These are phyloP conservation scores for Leptinotarsa undecemlineata DNA, from an alignment of 1,140 invertebrate species.

Conservation along the genomic window DNA sequence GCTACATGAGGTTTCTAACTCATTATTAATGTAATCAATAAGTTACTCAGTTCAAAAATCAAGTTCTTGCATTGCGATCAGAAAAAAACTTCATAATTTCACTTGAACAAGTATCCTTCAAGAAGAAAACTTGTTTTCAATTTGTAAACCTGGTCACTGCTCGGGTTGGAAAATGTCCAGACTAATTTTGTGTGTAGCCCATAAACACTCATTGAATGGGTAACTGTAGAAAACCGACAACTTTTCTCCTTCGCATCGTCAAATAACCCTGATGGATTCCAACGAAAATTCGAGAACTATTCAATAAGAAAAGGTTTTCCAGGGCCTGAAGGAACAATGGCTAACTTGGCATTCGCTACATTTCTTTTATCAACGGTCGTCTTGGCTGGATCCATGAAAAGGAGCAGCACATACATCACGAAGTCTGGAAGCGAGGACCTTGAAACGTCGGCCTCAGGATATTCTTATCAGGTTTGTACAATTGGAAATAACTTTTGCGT, in stretches of 20 bases:
- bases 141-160: too few relatives aligned
- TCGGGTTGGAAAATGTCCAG: too few relatives aligned
- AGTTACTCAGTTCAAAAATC: too few relatives aligned
- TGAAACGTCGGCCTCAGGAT: slow-evolving; percentile 12
- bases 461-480: slow-evolving; percentile 16
- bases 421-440: slow-evolving; percentile 7
- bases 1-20: too few relatives aligned
- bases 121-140: too few relatives aligned
- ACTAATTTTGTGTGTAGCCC: too few relatives aligned
- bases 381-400: slow-evolving; percentile 5
- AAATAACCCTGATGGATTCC: not conserved
- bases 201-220: not conserved
- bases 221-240: not conserved
- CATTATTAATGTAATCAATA: too few relatives aligned
- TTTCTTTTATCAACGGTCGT: not conserved
- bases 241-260: too few relatives aligned
- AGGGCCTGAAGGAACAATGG: not conserved
- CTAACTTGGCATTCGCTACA: not conserved
- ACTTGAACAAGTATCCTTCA: too few relatives aligned
- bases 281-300: not conserved
- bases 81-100: too few relatives aligned
- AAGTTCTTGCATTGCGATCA: too few relatives aligned
- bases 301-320: not conserved
- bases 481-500: slow-evolving; percentile 9
- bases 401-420: not conserved